A percentile compares a stretch with the other conserved stretches of the same genome.
These are phyloP conservation scores for Leucophora obtusa DNA, from an alignment of 2,888 invertebrate species.

Conservation along the genomic window DNA sequence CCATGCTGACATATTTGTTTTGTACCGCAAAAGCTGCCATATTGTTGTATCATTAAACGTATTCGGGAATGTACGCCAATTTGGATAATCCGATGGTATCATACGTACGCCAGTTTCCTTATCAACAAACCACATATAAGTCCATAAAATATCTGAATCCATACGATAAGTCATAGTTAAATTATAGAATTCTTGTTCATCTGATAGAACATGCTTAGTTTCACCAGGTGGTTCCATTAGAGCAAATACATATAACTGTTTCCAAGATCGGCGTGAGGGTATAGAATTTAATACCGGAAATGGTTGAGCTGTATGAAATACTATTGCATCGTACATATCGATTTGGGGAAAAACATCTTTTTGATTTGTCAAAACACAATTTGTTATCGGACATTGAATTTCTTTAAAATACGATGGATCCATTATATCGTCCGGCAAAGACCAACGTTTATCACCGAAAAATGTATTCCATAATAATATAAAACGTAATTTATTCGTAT, in stretches of 20 bases:
- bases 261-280: conserved; percentile 74
- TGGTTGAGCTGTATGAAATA: conserved; percentile 80
- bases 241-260: conserved; percentile 80
- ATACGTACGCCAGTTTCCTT: conserved; percentile 68
- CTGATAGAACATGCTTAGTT: conserved; percentile 73
- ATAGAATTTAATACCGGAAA: conserved; percentile 73
- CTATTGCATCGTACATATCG: conserved; percentile 79
- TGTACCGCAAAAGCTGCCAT: conserved; percentile 69
- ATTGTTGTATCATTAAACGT: conserved; percentile 67
- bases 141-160: conserved; percentile 80
- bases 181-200: conserved; percentile 80
- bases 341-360: conserved; percentile 72
- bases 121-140: conserved; percentile 77
- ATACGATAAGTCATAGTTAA: conserved; percentile 81
- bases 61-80: conserved; percentile 70
- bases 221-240: conserved; percentile 79
- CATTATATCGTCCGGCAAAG: conserved; percentile 69
- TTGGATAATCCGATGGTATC: conserved; percentile 70
- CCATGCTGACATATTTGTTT: conserved; percentile 81
- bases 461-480: conserved; percentile 76
- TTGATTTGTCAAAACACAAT: conserved; percentile 79
- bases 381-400: conserved; percentile 75
- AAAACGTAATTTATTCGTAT: conserved; percentile 60
- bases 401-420: conserved; percentile 70
- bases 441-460: conserved; percentile 73